phyloP scores from a whole-genome alignment of 2,797 vertebrate genomes.

The Benthosema pterotum region DNA sequence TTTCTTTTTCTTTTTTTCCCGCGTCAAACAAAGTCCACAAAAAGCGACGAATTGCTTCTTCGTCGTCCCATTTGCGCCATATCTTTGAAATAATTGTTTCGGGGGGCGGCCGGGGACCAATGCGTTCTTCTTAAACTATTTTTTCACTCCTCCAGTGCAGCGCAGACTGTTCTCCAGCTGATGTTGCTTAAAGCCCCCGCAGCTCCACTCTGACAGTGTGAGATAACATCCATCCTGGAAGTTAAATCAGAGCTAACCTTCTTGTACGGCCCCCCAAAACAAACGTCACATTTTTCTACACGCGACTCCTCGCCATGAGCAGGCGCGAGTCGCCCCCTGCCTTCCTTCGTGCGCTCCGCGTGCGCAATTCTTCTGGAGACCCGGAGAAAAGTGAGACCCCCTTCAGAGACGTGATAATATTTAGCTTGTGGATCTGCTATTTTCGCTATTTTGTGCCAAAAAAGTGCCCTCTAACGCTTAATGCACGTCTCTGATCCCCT shows the following conservation, averaged over 20 bases:
- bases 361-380: background rate
- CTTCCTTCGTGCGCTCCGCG: background rate
- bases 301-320: background rate
- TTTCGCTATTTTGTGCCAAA: no score
- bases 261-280: conserved; percentile 71
- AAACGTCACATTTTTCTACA: conserved; percentile 70
- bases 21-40: conserved; percentile 29
- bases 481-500: no score
- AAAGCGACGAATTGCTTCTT: conserved; percentile 22
- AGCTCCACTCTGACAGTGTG: conserved; percentile 35
- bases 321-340: conserved; percentile 20
- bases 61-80: conserved; percentile 37
- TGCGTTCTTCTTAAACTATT: conserved; percentile 13
- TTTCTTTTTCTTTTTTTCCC: no score
- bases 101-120: no score
- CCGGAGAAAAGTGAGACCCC: no score
- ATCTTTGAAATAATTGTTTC: conserved; percentile 5
- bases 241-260: conserved; percentile 65
- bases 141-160: conserved; percentile 27
- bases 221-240: conserved; percentile 70
- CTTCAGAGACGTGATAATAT: no score
- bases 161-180: conserved; percentile 25
- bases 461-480: no score
- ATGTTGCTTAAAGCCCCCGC: conserved; percentile 12
- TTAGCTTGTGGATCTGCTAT: no score